Conservation (phyloP, 2,888 invertebrate genomes). For the Buathra laborator region DNA sequence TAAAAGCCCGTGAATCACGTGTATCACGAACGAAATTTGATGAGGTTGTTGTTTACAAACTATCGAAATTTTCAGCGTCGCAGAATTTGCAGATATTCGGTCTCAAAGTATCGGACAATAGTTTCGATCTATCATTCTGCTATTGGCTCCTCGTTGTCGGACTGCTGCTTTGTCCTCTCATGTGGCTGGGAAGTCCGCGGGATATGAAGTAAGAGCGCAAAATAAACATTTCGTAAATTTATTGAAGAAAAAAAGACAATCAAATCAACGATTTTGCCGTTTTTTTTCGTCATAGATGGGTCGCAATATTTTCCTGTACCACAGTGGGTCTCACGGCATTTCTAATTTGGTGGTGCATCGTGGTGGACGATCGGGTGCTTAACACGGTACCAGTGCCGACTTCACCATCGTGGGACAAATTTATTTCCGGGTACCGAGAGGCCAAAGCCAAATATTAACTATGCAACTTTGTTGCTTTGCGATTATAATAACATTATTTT, state of each 20-base stretch:
- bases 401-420: constrained; percentile 83
- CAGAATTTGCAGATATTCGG: constrained; percentile 93
- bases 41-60: background rate
- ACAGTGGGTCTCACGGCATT: constrained; percentile 89
- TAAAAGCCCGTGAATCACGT: background rate
- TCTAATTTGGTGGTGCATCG: constrained; percentile 89
- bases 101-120: constrained; percentile 88
- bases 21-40: background rate
- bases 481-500: background rate
- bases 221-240: background rate
- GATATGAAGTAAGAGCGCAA: constrained; percentile 92
- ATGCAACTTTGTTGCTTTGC: background rate
- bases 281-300: constrained; percentile 85
- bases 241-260: background rate
- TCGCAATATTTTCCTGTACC: constrained; percentile 89
- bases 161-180: constrained; percentile 90
- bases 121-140: constrained; percentile 91
- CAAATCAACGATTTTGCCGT: too few relatives aligned
- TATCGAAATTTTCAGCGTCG: constrained; percentile 87
- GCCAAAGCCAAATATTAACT: background rate
- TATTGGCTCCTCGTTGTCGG: constrained; percentile 94
- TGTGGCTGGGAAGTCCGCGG: constrained; percentile 96
- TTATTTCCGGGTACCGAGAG: constrained; percentile 80
- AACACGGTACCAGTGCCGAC: constrained; percentile 83
- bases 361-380: constrained; percentile 76